Conservation (phyloP, 2,888 invertebrate genomes). For the Lysandra bellargus region DNA sequence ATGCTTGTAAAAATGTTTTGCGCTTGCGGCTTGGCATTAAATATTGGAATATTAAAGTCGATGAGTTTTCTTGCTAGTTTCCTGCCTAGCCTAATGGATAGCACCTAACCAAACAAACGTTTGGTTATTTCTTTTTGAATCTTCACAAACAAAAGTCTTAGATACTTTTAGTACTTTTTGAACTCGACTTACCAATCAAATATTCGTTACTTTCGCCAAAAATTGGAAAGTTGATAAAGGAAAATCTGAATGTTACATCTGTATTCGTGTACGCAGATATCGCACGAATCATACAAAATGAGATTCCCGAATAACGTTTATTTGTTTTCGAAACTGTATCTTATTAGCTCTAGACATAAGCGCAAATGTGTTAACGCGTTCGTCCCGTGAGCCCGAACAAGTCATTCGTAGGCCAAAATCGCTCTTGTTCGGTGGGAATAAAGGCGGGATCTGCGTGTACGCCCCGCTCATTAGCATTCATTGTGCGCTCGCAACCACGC, state of each 20-base stretch:
- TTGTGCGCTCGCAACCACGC: slow-evolving; percentile 75
- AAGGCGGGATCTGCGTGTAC: slow-evolving; percentile 54
- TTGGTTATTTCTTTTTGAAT: neutral
- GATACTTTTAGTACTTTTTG: neutral
- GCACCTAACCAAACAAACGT: neutral
- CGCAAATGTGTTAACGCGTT: slow-evolving; percentile 77
- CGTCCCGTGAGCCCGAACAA: slow-evolving; percentile 58
- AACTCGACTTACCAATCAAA: neutral
- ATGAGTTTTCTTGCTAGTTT: neutral
- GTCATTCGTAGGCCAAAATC: slow-evolving; percentile 49
- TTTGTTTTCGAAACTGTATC: slow-evolving; percentile 68
- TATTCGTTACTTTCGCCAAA: neutral
- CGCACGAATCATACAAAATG: slow-evolving; percentile 8
- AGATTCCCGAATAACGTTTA: slow-evolving; percentile 33
- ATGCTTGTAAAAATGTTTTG: slow-evolving; percentile 6
- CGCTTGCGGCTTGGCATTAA: neutral
- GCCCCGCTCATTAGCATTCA: slow-evolving; percentile 75
- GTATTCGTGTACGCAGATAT: slow-evolving; percentile 13
- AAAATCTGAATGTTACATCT: neutral
- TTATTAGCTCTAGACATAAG: slow-evolving; percentile 78
- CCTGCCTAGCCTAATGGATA: neutral
- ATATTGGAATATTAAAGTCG: neutral
- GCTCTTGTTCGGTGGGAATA: slow-evolving; percentile 53
- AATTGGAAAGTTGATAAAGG: neutral
- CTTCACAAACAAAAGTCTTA: neutral